Conservation (phyloP, 1,140 invertebrate genomes). For the Plutomurus gul region DNA sequence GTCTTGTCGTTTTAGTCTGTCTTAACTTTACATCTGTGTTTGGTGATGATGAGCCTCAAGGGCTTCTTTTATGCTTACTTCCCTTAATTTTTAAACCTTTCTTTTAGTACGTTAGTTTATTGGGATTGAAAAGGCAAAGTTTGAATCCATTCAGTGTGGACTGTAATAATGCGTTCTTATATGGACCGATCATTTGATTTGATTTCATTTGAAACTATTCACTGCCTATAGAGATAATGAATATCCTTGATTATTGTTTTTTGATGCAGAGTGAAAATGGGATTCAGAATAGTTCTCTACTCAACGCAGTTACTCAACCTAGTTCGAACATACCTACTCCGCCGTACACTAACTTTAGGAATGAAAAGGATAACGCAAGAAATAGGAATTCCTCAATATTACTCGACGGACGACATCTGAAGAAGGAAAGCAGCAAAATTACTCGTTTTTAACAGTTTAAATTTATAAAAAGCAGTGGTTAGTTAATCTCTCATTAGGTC, state of each 20-base stretch:
- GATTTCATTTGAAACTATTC: background rate
- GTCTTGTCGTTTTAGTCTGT: background rate
- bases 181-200: constrained; percentile 4
- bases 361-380: background rate
- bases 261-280: constrained; percentile 4
- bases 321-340: background rate
- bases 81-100: background rate
- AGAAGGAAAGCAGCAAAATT: background rate
- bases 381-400: background rate
- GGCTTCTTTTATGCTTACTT: background rate
- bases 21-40: background rate
- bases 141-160: background rate
- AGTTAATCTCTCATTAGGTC: background rate
- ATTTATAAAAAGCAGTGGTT: background rate
- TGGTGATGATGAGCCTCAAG: constrained; percentile 8
- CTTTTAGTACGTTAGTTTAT: background rate
- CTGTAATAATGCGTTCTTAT: background rate
- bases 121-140: background rate
- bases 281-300: background rate
- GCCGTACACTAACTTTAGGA: background rate
- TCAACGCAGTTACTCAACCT: background rate
- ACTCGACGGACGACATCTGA: background rate
- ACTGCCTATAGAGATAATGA: too few species aligned
- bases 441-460: background rate
- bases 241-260: constrained; percentile 13